Evolutionary conservation across 2,888 invertebrate species (phyloP).

Genomic region (Adineta ricciae): DNA sequence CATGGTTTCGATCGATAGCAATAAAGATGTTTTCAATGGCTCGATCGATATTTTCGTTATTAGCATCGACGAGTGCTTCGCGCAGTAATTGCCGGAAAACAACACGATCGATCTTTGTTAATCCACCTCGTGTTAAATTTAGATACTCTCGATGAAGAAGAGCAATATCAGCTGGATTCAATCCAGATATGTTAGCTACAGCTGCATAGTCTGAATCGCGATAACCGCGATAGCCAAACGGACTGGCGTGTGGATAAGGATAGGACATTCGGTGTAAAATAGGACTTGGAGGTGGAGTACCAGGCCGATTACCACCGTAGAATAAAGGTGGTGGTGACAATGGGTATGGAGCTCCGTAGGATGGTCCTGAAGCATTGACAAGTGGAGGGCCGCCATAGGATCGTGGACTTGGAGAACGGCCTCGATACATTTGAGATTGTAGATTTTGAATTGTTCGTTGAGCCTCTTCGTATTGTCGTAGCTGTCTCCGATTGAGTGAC

Average conservation of each 20-base stretch:
- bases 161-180: neutral
- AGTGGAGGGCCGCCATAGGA: too few relatives aligned
- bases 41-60: conserved; percentile 16
- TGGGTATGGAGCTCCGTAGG: neutral
- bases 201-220: neutral
- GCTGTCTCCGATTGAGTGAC: neutral
- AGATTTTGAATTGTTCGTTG: neutral
- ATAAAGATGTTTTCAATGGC: neutral
- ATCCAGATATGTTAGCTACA: neutral
- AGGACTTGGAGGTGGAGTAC: neutral
- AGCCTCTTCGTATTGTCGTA: neutral
- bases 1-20: neutral
- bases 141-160: neutral
- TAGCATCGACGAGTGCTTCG: neutral
- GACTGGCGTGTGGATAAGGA: neutral
- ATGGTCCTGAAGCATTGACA: neutral
- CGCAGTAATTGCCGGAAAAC: neutral
- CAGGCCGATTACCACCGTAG: too few relatives aligned
- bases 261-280: neutral
- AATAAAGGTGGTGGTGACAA: neutral
- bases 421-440: neutral
- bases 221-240: neutral
- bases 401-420: too few relatives aligned
- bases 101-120: neutral
- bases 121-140: neutral